Evolutionary conservation across 2,797 vertebrate genomes (phyloP).

Genomic region (Mormyrus proboscirostris): DNA sequence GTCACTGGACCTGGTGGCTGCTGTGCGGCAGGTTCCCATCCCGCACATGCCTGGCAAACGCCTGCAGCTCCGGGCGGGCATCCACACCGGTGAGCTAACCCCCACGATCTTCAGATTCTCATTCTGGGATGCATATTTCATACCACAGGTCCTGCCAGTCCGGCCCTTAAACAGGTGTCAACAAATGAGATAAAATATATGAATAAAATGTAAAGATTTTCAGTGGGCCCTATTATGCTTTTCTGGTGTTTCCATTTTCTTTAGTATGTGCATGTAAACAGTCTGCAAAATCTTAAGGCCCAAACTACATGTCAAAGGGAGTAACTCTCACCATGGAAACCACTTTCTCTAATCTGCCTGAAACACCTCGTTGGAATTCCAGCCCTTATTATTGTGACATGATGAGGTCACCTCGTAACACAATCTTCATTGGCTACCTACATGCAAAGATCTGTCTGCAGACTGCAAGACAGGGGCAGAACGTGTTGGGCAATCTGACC

Average conservation of each 20-base stretch:
- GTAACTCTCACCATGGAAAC: background rate
- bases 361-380: background rate
- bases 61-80: slow-evolving; percentile 75
- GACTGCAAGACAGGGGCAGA: background rate
- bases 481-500: background rate
- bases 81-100: slow-evolving; percentile 66
- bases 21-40: slow-evolving; percentile 73
- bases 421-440: background rate
- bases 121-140: background rate
- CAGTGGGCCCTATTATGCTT: background rate
- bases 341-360: background rate
- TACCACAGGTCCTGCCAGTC: background rate
- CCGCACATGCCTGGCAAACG: slow-evolving; percentile 71
- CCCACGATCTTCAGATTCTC: background rate
- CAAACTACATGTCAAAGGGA: background rate
- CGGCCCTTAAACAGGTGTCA: background rate
- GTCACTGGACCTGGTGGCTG: slow-evolving; percentile 81
- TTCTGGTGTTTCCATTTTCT: background rate
- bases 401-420: background rate
- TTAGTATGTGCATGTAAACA: background rate
- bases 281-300: background rate
- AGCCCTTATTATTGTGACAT: background rate
- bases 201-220: background rate
- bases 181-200: background rate
- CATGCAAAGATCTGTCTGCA: background rate